Conservation (phyloP, 2,797 vertebrate genomes). For the Cryptoprocta ferox region DNA sequence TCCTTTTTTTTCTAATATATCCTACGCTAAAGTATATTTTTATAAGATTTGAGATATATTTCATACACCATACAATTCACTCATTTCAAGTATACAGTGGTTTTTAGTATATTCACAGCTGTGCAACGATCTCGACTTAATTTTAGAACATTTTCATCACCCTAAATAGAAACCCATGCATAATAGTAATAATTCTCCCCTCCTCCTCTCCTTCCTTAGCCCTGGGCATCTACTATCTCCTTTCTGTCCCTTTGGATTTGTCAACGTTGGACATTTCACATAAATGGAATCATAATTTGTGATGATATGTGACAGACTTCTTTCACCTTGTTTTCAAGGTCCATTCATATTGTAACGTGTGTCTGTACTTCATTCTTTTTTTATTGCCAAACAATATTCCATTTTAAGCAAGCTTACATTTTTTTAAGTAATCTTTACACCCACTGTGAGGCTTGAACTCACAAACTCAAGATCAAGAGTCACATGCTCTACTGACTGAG, state of each 20-base stretch:
- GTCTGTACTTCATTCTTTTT: neutral
- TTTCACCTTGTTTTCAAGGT: constrained; percentile 13
- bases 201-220: neutral
- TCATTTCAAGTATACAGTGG: neutral
- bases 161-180: neutral
- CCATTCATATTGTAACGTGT: neutral
- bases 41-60: neutral
- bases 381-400: constrained; percentile 17
- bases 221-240: neutral
- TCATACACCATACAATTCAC: neutral
- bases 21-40: neutral
- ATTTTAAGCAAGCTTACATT: neutral
- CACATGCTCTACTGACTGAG: neutral
- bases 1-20: neutral
- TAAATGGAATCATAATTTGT: neutral
- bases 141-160: neutral
- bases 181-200: neutral
- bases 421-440: neutral
- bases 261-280: neutral
- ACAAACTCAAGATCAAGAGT: neutral
- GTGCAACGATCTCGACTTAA: neutral
- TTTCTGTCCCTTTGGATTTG: neutral
- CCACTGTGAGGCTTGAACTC: neutral
- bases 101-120: neutral
- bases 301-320: neutral